These are phyloP conservation scores for Brienomyrus longianalis DNA, from an alignment of 2,113 vertebrate species.

Conservation along the genomic window DNA sequence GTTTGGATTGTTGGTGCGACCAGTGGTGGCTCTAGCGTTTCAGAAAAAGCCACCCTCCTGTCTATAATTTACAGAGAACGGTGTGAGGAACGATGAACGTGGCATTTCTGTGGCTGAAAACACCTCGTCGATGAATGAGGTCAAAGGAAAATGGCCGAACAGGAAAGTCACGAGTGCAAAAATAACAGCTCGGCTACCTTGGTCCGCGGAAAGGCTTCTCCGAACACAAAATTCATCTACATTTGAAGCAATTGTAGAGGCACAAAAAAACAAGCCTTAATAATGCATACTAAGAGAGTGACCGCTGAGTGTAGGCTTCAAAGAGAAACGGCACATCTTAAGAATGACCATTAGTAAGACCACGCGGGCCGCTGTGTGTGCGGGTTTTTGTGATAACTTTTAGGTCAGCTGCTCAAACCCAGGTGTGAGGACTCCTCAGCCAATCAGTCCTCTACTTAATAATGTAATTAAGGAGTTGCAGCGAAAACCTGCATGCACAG, in stretches of 20 bases:
- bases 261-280: neutral
- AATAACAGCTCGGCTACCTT: neutral
- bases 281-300: neutral
- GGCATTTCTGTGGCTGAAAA: neutral
- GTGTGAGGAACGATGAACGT: neutral
- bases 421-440: no score
- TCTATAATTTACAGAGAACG: neutral
- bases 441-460: no score
- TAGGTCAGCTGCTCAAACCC: no score
- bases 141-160: neutral
- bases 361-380: no score
- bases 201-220: neutral
- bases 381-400: no score
- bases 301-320: neutral
- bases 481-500: no score
- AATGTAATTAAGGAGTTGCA: no score
- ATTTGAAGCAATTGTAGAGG: neutral
- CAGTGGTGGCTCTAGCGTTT: neutral
- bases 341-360: neutral
- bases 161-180: neutral
- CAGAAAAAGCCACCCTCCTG: neutral
- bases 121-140: neutral
- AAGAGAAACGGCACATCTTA: neutral
- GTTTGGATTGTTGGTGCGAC: neutral
- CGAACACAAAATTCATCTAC: neutral